Conservation (phyloP, 2,797 vertebrate genomes). For the Pogonophryne albipinna region DNA sequence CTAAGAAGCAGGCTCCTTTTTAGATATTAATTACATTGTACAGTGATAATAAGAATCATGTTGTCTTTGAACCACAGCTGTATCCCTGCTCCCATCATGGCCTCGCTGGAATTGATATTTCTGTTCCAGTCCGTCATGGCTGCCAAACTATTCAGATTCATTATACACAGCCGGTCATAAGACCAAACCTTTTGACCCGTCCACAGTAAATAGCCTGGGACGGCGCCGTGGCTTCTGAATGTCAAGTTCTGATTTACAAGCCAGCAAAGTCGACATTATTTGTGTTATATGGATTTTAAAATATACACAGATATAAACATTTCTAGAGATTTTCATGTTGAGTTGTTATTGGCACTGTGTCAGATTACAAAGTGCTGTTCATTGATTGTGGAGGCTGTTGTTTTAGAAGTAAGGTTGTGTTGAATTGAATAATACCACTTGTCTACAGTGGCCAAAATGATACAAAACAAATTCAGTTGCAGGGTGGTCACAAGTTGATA, state of each 20-base stretch:
- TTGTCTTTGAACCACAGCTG: not conserved
- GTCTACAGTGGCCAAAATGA: no score
- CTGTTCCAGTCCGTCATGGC: conserved; percentile 19
- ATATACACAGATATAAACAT: not conserved
- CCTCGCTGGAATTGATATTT: conserved; percentile 57
- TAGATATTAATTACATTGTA: no score
- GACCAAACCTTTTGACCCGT: conserved; percentile 27
- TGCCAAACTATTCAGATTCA: conserved; percentile 29
- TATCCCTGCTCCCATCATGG: conserved; percentile 9
- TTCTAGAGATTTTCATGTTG: not conserved
- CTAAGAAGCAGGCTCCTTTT: no score
- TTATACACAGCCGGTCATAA: conserved; percentile 29
- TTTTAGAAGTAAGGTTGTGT: not conserved
- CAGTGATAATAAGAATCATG: not conserved
- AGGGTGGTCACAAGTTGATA: no score
- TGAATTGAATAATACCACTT: not conserved
- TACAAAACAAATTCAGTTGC: no score
- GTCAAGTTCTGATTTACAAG: conserved; percentile 1
- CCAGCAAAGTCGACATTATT: not conserved
- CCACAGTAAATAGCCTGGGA: not conserved
- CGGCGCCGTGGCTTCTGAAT: not conserved
- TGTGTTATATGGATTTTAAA: not conserved
- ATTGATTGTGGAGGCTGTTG: not conserved
- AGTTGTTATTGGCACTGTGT: not conserved
- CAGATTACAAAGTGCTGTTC: not conserved